phyloP scores from a whole-genome alignment of 2,113 vertebrate genomes.

The Melanocharis versteri region DNA sequence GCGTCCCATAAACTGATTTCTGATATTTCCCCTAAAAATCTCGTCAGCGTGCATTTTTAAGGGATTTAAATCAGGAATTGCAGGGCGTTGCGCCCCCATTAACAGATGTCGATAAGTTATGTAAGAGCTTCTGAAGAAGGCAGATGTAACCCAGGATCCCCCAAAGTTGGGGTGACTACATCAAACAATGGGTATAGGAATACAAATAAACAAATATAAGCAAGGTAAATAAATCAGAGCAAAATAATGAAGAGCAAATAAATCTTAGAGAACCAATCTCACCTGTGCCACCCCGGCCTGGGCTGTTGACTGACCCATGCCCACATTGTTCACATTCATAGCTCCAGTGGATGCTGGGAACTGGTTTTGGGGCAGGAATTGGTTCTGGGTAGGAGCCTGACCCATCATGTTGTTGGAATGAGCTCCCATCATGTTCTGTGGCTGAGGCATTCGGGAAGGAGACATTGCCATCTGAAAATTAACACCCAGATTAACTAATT shows the following conservation, averaged over 20 bases:
- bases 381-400: slow-evolving; percentile 83
- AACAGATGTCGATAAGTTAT: not conserved
- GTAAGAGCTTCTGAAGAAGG: not conserved
- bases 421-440: slow-evolving; percentile 85
- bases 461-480: slow-evolving; percentile 89
- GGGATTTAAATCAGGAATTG: not conserved
- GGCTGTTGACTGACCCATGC: slow-evolving; percentile 80
- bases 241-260: not conserved
- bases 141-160: not conserved
- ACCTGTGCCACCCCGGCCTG: slow-evolving; percentile 87
- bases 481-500: not conserved
- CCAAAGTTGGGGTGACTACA: not conserved
- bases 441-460: slow-evolving; percentile 90
- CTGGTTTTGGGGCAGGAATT: slow-evolving; percentile 87
- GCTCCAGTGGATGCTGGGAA: slow-evolving; percentile 80
- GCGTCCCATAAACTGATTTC: not conserved
- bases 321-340: slow-evolving; percentile 86
- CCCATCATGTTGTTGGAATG: slow-evolving; percentile 87
- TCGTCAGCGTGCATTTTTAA: not conserved
- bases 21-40: not conserved
- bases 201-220: not conserved
- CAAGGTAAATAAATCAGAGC: not conserved
- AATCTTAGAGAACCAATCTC: not conserved
- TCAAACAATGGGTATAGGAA: not conserved
- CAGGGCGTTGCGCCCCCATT: not conserved